These are phyloP conservation scores for Belonocnema kinseyi DNA, from an alignment of 1,140 invertebrate species.

Conservation along the genomic window DNA sequence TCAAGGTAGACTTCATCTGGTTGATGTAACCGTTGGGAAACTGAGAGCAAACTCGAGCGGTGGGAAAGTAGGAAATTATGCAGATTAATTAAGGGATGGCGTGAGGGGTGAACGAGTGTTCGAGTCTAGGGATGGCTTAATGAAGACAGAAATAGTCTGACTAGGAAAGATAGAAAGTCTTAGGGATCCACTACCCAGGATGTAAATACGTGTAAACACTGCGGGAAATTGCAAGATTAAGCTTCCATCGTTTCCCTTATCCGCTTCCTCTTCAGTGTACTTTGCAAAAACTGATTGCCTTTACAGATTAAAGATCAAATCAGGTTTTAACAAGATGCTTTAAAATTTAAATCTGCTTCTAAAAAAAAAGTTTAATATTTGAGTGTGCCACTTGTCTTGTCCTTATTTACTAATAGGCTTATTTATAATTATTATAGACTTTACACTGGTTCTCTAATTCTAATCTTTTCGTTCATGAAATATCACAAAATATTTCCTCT, in stretches of 20 bases:
- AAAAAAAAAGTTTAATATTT: too few species aligned
- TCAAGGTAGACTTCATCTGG: conserved; percentile 52
- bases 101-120: conserved; percentile 26
- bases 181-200: not conserved
- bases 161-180: conserved; percentile 1
- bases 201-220: conserved; percentile 29
- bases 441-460: too few species aligned
- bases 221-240: conserved; percentile 3
- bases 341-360: too few species aligned
- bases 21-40: conserved; percentile 51
- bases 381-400: too few species aligned
- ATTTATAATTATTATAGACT: too few species aligned
- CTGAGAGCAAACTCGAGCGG: conserved; percentile 38
- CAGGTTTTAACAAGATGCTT: too few species aligned
- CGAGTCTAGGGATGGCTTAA: conserved; percentile 27
- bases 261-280: not conserved
- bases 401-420: too few species aligned
- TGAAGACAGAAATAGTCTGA: conserved; percentile 27
- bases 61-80: conserved; percentile 60
- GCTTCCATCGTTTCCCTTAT: not conserved
- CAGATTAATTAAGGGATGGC: conserved; percentile 60
- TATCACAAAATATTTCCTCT: too few species aligned
- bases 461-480: too few species aligned
- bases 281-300: too few species aligned
- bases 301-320: too few species aligned